phyloP scores from a whole-genome alignment of 2,888 invertebrate genomes.

The Magallana nippona region DNA sequence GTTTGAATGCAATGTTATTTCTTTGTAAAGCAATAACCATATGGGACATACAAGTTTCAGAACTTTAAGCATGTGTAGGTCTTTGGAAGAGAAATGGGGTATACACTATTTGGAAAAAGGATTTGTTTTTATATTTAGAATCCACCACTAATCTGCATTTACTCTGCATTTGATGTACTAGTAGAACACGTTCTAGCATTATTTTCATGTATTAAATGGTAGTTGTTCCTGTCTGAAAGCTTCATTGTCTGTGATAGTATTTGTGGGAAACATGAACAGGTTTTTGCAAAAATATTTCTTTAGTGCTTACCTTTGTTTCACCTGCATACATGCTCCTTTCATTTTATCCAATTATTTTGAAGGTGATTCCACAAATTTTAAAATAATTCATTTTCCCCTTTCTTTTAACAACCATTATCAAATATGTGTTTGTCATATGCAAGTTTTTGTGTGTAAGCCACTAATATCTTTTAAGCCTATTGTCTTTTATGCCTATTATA shows the following conservation, averaged over 20 bases:
- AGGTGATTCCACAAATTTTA: not conserved
- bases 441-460: not conserved
- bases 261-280: conserved; percentile 9
- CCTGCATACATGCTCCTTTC: not conserved
- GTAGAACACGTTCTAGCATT: not conserved
- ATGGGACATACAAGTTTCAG: no score
- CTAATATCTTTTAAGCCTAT: conserved; percentile 14
- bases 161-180: not conserved
- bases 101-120: no score
- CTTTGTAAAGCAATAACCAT: no score
- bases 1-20: no score
- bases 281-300: conserved; percentile 5
- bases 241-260: conserved; percentile 24
- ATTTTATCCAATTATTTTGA: not conserved
- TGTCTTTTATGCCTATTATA: not conserved
- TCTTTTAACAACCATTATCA: not conserved
- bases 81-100: no score
- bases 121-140: not conserved
- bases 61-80: no score
- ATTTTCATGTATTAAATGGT: conserved; percentile 14
- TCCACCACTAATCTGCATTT: conserved; percentile 4
- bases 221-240: conserved; percentile 22
- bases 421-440: no score
- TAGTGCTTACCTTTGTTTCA: conserved; percentile 19
- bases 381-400: not conserved